phyloP scores from a whole-genome alignment of 2,797 vertebrate genomes.

The Leptoclinus maculatus region DNA sequence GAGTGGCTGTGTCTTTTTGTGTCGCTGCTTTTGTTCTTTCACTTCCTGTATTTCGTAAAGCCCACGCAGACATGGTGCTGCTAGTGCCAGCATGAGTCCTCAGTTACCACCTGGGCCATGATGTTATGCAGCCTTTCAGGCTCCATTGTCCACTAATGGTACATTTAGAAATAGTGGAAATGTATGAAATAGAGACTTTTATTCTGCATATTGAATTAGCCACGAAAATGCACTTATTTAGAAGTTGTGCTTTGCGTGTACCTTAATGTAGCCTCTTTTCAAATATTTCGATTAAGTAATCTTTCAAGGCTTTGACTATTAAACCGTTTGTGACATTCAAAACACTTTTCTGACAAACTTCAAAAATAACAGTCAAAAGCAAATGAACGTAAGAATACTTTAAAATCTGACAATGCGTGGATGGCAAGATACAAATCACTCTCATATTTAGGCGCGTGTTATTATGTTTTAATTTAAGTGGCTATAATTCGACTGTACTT shows the following conservation, averaged over 20 bases:
- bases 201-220: slow-evolving; percentile 38
- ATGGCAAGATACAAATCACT: slow-evolving; percentile 57
- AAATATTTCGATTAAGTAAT: slow-evolving; percentile 13
- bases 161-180: slow-evolving; percentile 54
- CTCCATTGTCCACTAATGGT: slow-evolving; percentile 68
- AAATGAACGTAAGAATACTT: slow-evolving; percentile 53
- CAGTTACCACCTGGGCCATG: slow-evolving; percentile 55
- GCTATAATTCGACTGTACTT: slow-evolving; percentile 50
- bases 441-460: slow-evolving; percentile 50
- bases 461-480: slow-evolving; percentile 64
- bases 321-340: background rate
- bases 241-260: slow-evolving; percentile 41
- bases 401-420: slow-evolving; percentile 52
- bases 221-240: slow-evolving; percentile 16
- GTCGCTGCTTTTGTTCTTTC: slow-evolving; percentile 27
- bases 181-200: slow-evolving; percentile 7
- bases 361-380: slow-evolving; percentile 32
- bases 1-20: slow-evolving; percentile 35
- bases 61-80: slow-evolving; percentile 47
- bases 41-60: slow-evolving; percentile 56
- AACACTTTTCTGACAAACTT: slow-evolving; percentile 24
- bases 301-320: background rate
- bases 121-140: slow-evolving; percentile 62
- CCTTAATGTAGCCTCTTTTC: slow-evolving; percentile 36
- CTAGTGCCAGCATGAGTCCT: slow-evolving; percentile 50